These are phyloP conservation scores for Phasianus colchicus DNA, from an alignment of 2,113 vertebrate species.

Conservation along the genomic window DNA sequence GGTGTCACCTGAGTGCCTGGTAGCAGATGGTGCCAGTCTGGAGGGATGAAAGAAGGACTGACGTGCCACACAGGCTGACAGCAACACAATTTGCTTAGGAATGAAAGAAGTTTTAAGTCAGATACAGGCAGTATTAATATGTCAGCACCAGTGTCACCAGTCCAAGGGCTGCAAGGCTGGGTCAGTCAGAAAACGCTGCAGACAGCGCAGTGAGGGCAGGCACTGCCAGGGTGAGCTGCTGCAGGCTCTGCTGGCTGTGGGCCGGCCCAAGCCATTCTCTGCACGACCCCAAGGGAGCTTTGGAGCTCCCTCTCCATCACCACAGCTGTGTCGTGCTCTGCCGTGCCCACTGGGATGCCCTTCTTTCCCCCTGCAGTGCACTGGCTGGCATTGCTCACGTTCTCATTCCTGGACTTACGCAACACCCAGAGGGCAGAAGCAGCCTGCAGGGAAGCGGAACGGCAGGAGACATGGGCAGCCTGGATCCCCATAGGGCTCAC, in stretches of 20 bases:
- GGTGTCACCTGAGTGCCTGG: background rate
- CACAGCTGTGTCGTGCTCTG: background rate
- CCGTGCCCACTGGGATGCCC: too few species aligned
- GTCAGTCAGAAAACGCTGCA: background rate
- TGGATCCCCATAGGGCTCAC: background rate
- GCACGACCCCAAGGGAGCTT: background rate
- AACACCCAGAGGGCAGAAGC: background rate
- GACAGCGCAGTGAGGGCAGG: background rate
- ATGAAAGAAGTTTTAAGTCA: background rate
- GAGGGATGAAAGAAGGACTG: background rate
- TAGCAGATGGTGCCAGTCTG: conserved; percentile 11
- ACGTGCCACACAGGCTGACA: fast-evolving
- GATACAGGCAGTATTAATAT: background rate
- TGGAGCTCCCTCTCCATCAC: background rate
- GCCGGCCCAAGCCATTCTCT: background rate
- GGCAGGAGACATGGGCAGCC: background rate
- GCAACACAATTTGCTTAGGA: background rate
- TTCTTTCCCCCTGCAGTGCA: background rate
- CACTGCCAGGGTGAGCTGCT: background rate
- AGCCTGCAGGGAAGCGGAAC: background rate
- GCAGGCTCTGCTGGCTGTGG: conserved; percentile 23
- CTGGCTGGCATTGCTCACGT: background rate
- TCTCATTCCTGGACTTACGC: background rate
- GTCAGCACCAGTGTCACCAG: fast-evolving
- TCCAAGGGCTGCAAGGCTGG: background rate